Evolutionary conservation across 92 coral and sea anemone species (phyloP), one percentile per base, ranked within the genome.

Genomic region (Umimayanthus chanpuru): DNA sequence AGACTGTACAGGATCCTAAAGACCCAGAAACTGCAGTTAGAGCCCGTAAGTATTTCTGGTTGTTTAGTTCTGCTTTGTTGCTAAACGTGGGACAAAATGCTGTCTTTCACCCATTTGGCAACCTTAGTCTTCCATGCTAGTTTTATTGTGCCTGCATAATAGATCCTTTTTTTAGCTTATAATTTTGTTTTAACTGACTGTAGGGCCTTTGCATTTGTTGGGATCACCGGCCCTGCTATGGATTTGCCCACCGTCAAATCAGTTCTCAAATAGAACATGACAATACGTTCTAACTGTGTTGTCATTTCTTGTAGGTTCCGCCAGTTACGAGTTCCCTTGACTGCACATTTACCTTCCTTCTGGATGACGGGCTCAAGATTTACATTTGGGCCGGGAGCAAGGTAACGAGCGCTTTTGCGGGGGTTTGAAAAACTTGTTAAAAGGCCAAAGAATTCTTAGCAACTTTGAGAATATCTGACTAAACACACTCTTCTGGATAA

Each of bases 321-420:
- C 95, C 92, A 9, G 78, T 90, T 9, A 91, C 93, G 30, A 80
- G 87, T 14, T 93, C 99, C 14, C 85, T 97, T 61, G 99, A 97
- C 84, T 95, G 98, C 40, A 94, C 94, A 56, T 97, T 94, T 80
- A 91, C 98, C 28, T 97, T 97, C 76, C 92, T 97, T 2, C 64
- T 97, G 56, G 99, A 97, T 85, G 97, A 94, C 73, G 99, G 98
- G 6, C 88, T 93, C 14, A 92, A 95, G 76, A 95, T 97, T 49
- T 97, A 81, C 79, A 92, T 97, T 82, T 97, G 99, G 99, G 94
- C 98, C 1, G 99, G 99, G 30, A 81, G 90, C 20, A 95, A 94
- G 94, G 99, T 95, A 29, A 26, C 41, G 29, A 21, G 10, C 56
- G 10, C 55, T 47, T 43, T 70, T 41, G 41, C n/a, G 28, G 64